These are phyloP conservation scores for Pseudomyrmex cubaensis DNA, from an alignment of 1,140 invertebrate species.

Conservation along the genomic window DNA sequence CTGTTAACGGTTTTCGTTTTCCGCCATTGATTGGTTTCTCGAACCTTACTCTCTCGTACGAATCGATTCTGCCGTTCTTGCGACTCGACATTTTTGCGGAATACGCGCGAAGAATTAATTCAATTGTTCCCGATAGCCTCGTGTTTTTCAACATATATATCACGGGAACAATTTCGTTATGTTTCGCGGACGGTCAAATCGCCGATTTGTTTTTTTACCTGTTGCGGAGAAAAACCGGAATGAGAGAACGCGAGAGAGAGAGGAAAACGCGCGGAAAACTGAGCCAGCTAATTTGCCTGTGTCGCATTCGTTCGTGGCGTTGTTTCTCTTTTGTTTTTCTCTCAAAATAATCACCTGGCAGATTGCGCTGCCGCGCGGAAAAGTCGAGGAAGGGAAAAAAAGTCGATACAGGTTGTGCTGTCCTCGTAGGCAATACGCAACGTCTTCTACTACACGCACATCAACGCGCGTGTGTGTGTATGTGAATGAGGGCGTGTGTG, in stretches of 20 bases:
- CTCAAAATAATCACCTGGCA: slow-evolving; percentile 22
- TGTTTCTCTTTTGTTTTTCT: slow-evolving; percentile 11
- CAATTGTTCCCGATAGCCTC: slow-evolving; percentile 6
- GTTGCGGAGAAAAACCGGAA: slow-evolving; percentile 17
- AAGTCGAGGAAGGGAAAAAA: not conserved
- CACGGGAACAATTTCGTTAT: slow-evolving; percentile 43
- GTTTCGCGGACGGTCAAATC: slow-evolving; percentile 14
- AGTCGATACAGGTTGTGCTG: slow-evolving; percentile 4
- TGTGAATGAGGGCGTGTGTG: not conserved
- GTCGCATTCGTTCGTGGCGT: slow-evolving; percentile 11
- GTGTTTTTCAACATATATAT: slow-evolving; percentile 45
- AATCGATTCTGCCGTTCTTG: slow-evolving; percentile 17
- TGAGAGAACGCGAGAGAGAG: not conserved
- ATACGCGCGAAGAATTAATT: slow-evolving; percentile 34
- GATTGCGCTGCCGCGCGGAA: slow-evolving; percentile 5
- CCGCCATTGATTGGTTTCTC: too few species aligned
- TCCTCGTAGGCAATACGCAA: not conserved
- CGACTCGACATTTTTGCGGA: slow-evolving; percentile 18
- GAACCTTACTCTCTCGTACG: not conserved
- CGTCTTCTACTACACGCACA: slow-evolving; percentile 3
- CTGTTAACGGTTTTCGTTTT: too few species aligned
- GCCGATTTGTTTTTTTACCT: slow-evolving; percentile 47
- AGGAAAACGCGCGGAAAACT: too few species aligned
- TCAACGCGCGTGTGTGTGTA: not conserved
- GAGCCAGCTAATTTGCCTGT: slow-evolving; percentile 34